Evolutionary conservation across 2,797 vertebrate genomes (phyloP), one percentile per base, ranked within the genome.

Genomic region (Malacoraja senta): DNA sequence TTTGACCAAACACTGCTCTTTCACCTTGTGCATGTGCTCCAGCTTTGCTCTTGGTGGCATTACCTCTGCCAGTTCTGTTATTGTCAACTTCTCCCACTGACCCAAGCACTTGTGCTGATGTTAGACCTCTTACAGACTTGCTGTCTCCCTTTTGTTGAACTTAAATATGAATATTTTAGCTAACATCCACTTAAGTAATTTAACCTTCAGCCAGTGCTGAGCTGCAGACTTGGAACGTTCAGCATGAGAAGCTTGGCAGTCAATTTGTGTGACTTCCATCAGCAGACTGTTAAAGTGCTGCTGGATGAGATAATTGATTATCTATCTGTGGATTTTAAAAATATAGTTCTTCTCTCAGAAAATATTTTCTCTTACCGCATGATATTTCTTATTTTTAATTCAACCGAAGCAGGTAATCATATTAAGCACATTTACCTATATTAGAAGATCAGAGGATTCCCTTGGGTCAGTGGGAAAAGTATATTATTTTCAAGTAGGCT

Each of bases 261-360:
- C 80, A 83, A 58, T 83, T 83, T 83, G 80, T 83, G 80, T 83
- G 53, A 53, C 53, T 83, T 58, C 80, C 80, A 83, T 83, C 44
- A 83, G 80, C 26, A 83, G 10, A 24, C 44, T 58, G 80, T 58
- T 53, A 83, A 83, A 83, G 58, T 83, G 80, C 21, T 53, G 61
- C 53, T 58, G 26, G 10, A 58, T 21, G 21, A 58, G 80, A 53
- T 81, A 83, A 83, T 83, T 83, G 44, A 58, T 53, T 26, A 58
- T 83, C 80, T 17, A 44, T 26, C 80, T 53, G 9, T 29, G 6
- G 58, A 26, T 61, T 53, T 83, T 13, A 29, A 3, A 83, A 58
- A 58, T 83, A 58, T 83, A 29, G 61, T 83, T 12, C 44, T 83
- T 83, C 29, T 44, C 24, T 83, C 53, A 58, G 10, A 58, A 83